phyloP scores from a whole-genome alignment of 2,113 vertebrate genomes.

The Heliornis fulica region DNA sequence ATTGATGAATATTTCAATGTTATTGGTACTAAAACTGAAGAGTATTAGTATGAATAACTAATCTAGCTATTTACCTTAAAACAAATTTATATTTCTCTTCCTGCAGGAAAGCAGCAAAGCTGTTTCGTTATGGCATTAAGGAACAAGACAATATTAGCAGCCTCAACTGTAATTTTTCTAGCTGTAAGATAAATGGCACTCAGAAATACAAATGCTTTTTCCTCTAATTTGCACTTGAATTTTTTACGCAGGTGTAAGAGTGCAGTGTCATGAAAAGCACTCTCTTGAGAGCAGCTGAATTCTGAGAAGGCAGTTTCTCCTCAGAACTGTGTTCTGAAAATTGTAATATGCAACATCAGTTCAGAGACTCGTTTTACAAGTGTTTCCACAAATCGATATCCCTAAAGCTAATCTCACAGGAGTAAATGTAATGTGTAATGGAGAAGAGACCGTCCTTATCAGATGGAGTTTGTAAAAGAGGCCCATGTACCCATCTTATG shows the following conservation, averaged over 20 bases:
- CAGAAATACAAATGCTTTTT: not conserved
- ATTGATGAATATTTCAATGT: not conserved
- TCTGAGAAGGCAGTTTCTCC: not conserved
- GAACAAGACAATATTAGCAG: not conserved
- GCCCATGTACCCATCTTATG: accelerated
- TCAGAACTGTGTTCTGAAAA: not conserved
- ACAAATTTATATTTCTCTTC: not conserved
- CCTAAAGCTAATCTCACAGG: not conserved
- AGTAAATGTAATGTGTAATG: not conserved
- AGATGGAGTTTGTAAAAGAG: not conserved
- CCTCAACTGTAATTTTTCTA: not conserved
- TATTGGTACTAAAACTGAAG: not conserved
- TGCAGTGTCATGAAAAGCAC: accelerated
- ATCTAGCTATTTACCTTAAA: not conserved
- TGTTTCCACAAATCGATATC: not conserved
- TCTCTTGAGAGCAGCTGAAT: not conserved
- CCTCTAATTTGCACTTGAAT: not conserved
- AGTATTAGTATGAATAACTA: not conserved
- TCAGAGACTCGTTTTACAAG: not conserved
- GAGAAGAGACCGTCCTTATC: not conserved
- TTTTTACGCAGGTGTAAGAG: not conserved
- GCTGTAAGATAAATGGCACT: not conserved
- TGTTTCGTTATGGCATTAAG: not conserved
- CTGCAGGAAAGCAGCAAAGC: not conserved
- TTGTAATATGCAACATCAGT: not conserved